Evolutionary conservation across 2,888 invertebrate genomes (phyloP), one percentile per base, ranked within the genome.

Genomic region (Scaeva pyrastri): DNA sequence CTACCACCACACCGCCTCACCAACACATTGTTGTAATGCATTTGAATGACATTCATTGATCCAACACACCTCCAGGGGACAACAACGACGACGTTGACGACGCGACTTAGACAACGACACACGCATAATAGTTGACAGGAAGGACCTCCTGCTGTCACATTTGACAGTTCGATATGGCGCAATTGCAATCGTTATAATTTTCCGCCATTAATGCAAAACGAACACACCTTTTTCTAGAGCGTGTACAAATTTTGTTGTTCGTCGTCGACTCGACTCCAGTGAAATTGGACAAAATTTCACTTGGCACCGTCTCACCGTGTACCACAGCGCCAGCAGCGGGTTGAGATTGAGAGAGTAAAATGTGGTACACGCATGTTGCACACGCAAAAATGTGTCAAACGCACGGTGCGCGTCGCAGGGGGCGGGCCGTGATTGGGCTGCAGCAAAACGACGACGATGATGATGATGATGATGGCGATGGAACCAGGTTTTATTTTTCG

Each of bases 341-440:
- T 31, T 31, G 31, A 31, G 2, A 31, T 19, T 4, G 43, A 21
- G 12, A 23, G 73, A 39, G 11, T 26, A 8, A 77, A 70, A 84
- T 84, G 79, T 84, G 79, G 83, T 74, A 79, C 83, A 84, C 83
- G 83, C 83, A 84, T 79, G 83, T 73, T 71, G 74, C 79, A 71
- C 71, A 79, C 79, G 78, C 73, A 71, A 48, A 84, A 84, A 71
- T 84, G 64, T 84, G 83, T 75, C 83, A 84, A 83, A 70, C 39
- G 64, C 26, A 55, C 41, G 62, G 36, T 23, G 21, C 21, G 31
- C 62, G 6, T 19, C 1, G 21, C 16, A 1, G 31, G 6, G n/a
- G 26, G 52, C 12, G 36, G 62, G 21, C 16, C 16, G 11, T 50
- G 4, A 21, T 50, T 1, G 36, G 36, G 8, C 8, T 31, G 45